Conservation (phyloP, 2,888 invertebrate species). For the Cantharis rufa region DNA sequence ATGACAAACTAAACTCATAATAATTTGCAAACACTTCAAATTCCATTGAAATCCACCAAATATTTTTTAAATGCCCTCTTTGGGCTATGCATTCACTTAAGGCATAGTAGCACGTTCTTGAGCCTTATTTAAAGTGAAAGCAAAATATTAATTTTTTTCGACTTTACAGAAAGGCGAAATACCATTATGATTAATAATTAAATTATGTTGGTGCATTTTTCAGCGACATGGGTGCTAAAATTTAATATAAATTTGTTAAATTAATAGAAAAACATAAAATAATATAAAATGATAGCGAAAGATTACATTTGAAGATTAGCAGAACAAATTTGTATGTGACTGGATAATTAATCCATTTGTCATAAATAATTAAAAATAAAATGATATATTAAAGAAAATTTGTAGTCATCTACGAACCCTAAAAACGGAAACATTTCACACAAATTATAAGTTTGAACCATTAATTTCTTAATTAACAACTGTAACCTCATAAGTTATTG, state of each 20-base stretch:
- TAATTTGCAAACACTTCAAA: background rate
- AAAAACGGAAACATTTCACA: constrained; percentile 38
- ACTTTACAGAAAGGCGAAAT: too few relatives aligned
- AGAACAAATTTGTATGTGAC: background rate
- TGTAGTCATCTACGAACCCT: constrained; percentile 30
- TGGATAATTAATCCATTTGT: constrained; percentile 2
- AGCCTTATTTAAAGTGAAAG: too few relatives aligned
- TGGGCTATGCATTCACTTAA: background rate
- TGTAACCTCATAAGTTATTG: constrained; percentile 54
- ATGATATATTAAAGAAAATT: constrained; percentile 6
- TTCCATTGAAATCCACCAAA: background rate
- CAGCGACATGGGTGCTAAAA: background rate
- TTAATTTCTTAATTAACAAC: constrained; percentile 56
- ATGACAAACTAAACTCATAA: background rate
- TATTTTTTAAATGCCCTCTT: background rate
- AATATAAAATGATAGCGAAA: background rate
- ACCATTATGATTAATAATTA: too few relatives aligned
- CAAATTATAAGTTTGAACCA: constrained; percentile 41
- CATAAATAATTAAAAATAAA: constrained; percentile 4
- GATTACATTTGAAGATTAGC: background rate
- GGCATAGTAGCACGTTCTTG: background rate
- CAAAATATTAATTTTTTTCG: too few relatives aligned
- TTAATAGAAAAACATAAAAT: background rate
- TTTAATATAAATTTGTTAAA: background rate
- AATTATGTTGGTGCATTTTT: too few relatives aligned